Evolutionary conservation across 2,113 vertebrate genomes (phyloP).

Genomic region (Bagarius yarrelli): DNA sequence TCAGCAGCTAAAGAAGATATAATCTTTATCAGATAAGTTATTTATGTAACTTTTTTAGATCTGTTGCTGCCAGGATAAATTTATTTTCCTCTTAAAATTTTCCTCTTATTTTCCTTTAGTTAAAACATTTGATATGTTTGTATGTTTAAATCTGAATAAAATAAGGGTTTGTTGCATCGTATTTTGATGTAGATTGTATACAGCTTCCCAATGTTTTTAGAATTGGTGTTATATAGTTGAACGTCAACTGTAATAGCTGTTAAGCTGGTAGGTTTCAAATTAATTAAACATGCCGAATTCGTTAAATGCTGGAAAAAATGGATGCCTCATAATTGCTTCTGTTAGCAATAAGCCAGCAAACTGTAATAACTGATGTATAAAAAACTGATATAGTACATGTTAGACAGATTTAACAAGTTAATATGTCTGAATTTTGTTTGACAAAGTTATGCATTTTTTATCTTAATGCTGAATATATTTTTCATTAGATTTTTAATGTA

Average conservation of each 20-base stretch:
- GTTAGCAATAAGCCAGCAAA: background rate
- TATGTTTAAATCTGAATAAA: too few relatives aligned
- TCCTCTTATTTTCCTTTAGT: too few relatives aligned
- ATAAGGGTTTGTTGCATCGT: too few relatives aligned
- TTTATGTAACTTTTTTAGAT: slow-evolving; percentile 5
- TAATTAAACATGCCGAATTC: background rate
- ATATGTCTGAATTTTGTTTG: background rate
- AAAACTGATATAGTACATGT: background rate
- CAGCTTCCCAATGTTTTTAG: too few relatives aligned
- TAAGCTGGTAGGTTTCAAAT: background rate
- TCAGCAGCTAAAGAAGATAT: slow-evolving; percentile 60
- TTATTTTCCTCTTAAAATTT: too few relatives aligned
- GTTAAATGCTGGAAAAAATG: background rate
- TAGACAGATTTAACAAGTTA: background rate
- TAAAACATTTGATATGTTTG: too few relatives aligned
- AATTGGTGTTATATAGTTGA: too few relatives aligned
- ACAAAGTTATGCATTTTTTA: background rate
- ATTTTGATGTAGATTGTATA: too few relatives aligned
- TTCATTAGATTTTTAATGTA: background rate
- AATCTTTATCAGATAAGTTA: slow-evolving; percentile 54
- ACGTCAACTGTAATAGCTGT: too few relatives aligned
- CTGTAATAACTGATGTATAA: background rate
- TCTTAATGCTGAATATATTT: background rate
- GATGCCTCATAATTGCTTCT: background rate
- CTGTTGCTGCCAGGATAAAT: too few relatives aligned